Conservation (phyloP, 2,888 invertebrate species). For the Cryptus armator region DNA sequence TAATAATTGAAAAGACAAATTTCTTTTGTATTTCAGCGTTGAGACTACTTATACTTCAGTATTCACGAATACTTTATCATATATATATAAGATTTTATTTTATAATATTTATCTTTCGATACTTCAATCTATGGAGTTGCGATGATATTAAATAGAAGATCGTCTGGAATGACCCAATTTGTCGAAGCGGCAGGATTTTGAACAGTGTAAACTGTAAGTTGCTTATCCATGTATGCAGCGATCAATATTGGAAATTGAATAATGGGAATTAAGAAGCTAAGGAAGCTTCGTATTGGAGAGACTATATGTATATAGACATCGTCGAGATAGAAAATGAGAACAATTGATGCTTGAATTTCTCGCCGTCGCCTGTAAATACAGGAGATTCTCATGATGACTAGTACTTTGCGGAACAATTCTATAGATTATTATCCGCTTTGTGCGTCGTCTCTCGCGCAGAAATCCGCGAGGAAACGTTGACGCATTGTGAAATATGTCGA, state of each 20-base stretch:
- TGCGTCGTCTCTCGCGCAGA: neutral
- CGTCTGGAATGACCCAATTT: no score
- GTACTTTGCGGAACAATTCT: neutral
- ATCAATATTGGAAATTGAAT: neutral
- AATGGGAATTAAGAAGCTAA: neutral
- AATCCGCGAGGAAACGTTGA: neutral
- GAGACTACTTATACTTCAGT: no score
- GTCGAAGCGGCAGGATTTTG: neutral
- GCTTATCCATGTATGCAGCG: neutral
- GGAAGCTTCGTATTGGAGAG: slow-evolving; percentile 1
- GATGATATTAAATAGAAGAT: no score
- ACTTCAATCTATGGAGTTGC: no score
- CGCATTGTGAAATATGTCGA: neutral
- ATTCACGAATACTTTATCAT: no score
- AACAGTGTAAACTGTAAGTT: neutral
- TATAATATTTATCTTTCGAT: no score
- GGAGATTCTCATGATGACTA: slow-evolving; percentile 8
- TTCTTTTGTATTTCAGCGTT: no score
- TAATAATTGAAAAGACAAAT: no score
- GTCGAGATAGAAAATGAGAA: slow-evolving; percentile 1
- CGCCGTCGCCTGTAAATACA: neutral
- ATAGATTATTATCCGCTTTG: neutral
- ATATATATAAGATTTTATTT: no score
- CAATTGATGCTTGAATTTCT: neutral
- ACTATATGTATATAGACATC: neutral